phyloP scores from a whole-genome alignment of 2,113 vertebrate species.

The Apteryx mantelli region DNA sequence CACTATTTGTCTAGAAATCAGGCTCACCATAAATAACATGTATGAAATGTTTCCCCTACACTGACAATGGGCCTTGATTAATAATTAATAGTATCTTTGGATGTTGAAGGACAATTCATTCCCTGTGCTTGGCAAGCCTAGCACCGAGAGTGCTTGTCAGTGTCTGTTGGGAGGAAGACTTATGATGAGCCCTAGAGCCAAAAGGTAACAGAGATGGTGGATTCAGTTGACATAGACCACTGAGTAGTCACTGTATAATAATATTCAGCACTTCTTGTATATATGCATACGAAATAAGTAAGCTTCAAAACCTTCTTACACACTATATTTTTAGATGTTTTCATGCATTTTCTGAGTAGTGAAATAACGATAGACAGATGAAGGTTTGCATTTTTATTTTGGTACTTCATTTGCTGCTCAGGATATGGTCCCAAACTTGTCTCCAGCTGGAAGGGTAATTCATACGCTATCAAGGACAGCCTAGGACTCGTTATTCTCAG shows the following conservation, averaged over 20 bases:
- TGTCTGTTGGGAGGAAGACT: neutral
- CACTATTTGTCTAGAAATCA: slow-evolving; percentile 20
- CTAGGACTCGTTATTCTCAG: neutral
- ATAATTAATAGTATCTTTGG: slow-evolving; percentile 40
- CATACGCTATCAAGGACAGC: neutral
- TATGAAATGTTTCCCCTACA: neutral
- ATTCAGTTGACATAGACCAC: neutral
- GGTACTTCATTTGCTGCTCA: neutral
- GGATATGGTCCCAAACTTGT: neutral
- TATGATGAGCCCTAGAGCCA: neutral
- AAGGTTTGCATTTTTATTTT: neutral
- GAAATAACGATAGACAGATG: neutral
- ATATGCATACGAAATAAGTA: neutral
- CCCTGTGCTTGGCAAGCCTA: neutral
- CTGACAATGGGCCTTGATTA: slow-evolving; percentile 18
- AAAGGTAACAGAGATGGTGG: neutral
- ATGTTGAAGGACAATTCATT: neutral
- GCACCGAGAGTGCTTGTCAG: neutral
- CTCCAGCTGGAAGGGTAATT: neutral
- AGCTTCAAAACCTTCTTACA: neutral
- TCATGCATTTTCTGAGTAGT: neutral
- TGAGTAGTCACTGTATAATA: neutral
- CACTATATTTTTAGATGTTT: neutral
- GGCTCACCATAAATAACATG: neutral
- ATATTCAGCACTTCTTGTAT: neutral